These are phyloP conservation scores for Ctenopoma kingsleyae DNA, from an alignment of 2,797 vertebrate genomes.

Conservation along the genomic window DNA sequence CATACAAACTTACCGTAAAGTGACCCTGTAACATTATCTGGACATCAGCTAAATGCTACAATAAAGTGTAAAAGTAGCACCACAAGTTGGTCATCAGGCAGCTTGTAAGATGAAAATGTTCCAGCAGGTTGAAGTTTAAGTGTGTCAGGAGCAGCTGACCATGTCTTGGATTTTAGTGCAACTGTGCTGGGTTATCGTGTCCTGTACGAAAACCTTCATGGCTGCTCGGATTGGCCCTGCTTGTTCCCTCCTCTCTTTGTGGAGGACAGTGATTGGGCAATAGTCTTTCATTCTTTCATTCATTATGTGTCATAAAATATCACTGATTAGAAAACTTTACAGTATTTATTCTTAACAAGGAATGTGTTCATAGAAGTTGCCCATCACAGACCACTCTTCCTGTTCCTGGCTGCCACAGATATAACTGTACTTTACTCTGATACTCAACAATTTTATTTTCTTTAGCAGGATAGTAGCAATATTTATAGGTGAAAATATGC, in stretches of 20 bases:
- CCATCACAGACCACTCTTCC: conserved; percentile 55
- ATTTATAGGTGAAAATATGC: neutral
- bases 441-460: conserved; percentile 11
- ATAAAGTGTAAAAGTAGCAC: too few relatives aligned
- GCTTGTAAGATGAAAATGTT: too few relatives aligned
- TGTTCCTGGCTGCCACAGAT: conserved; percentile 1
- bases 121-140: too few relatives aligned
- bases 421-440: conserved; percentile 4
- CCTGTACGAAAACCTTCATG: conserved; percentile 52
- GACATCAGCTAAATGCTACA: neutral
- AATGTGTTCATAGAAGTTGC: conserved; percentile 49
- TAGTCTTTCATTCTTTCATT: conserved; percentile 25
- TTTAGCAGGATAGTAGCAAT: conserved; percentile 2
- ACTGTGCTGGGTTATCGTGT: conserved; percentile 29
- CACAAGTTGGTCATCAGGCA: too few relatives aligned
- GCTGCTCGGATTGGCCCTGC: conserved; percentile 54
- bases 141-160: neutral
- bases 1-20: too few relatives aligned
- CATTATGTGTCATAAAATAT: neutral
- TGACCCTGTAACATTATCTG: neutral
- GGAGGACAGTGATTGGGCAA: conserved; percentile 71
- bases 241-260: conserved; percentile 31
- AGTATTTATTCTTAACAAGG: neutral
- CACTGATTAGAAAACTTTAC: neutral
- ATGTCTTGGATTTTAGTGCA: neutral